phyloP scores from a whole-genome alignment of 1,140 invertebrate species.

The Asobara japonica region DNA sequence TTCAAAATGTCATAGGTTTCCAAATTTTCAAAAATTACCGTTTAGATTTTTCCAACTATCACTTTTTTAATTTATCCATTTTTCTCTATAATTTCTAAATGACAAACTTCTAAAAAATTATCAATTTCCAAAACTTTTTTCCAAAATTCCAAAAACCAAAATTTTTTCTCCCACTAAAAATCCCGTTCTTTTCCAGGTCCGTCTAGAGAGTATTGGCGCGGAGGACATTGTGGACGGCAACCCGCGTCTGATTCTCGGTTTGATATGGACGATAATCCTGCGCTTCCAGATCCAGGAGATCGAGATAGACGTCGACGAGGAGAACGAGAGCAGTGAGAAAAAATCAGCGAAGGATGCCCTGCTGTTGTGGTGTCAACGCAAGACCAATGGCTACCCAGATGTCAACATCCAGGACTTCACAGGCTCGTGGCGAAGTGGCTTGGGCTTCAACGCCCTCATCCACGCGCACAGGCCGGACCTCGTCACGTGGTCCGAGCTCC shows the following conservation, averaged over 20 bases:
- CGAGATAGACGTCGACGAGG: conserved; percentile 97
- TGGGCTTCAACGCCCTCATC: conserved; percentile 97
- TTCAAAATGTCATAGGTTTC: too few species aligned
- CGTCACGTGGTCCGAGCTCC: conserved; percentile 84
- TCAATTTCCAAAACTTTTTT: too few species aligned
- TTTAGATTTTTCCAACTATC: too few species aligned
- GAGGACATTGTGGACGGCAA: conserved; percentile 99
- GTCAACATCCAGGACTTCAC: conserved; percentile 87
- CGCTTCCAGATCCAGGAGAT: conserved; percentile 99
- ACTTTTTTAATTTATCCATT: too few species aligned
- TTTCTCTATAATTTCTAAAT: too few species aligned
- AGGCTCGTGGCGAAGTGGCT: conserved; percentile 93
- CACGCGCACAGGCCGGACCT: conserved; percentile 95
- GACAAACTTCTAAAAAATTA: too few species aligned
- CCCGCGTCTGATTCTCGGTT: conserved; percentile 92
- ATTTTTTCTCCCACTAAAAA: too few species aligned
- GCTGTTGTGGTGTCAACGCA: conserved; percentile 97
- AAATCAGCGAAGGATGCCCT: conserved; percentile 99
- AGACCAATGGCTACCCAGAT: conserved; percentile 91
- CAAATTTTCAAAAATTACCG: too few species aligned
- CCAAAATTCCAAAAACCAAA: too few species aligned
- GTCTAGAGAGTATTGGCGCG: conserved; percentile 97
- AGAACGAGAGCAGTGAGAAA: conserved; percentile 97
- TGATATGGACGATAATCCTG: conserved; percentile 99
- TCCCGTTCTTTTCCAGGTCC: conserved; percentile 73